A percentile compares a stretch with the other conserved stretches of the same genome.
These are phyloP conservation scores for Isaurus tuberculatus DNA, from an alignment of 92 coral and sea anemone genomes.

Conservation along the genomic window DNA sequence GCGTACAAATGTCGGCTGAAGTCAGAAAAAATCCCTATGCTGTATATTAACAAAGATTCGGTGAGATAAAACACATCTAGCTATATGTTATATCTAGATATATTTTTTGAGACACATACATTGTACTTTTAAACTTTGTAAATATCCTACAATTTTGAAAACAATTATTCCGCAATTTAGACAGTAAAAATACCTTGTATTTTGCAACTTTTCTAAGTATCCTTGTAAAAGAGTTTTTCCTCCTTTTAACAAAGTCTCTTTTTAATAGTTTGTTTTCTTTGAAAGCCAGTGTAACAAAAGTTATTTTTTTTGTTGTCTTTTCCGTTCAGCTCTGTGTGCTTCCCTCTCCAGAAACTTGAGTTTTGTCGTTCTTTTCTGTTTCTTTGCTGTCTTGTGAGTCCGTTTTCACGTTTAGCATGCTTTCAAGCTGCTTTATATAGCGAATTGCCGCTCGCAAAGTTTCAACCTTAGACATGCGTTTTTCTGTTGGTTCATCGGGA, in stretches of 20 bases:
- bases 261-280: constrained; percentile 16
- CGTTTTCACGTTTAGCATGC: constrained; percentile 66
- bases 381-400: constrained; percentile 26
- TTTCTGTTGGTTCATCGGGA: constrained; percentile 98
- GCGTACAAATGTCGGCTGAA: background rate
- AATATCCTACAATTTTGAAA: constrained; percentile 28
- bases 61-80: background rate
- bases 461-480: constrained; percentile 98
- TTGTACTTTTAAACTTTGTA: constrained; percentile 24
- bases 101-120: background rate
- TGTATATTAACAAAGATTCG: background rate
- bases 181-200: constrained; percentile 25
- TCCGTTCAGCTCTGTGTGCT: constrained; percentile 3
- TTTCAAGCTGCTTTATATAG: constrained; percentile 92
- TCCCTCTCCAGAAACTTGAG: constrained; percentile 15
- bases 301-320: background rate
- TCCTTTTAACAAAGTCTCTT: constrained; percentile 1
- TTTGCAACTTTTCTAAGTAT: constrained; percentile 7
- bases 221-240: background rate
- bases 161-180: constrained; percentile 35
- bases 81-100: background rate
- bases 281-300: background rate
- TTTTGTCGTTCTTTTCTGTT: constrained; percentile 17
- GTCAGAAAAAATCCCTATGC: background rate
- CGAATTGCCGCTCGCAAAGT: constrained; percentile 97